Conservation (phyloP, 2,113 vertebrate genomes). For the Xenotilapia caudafasciata region DNA sequence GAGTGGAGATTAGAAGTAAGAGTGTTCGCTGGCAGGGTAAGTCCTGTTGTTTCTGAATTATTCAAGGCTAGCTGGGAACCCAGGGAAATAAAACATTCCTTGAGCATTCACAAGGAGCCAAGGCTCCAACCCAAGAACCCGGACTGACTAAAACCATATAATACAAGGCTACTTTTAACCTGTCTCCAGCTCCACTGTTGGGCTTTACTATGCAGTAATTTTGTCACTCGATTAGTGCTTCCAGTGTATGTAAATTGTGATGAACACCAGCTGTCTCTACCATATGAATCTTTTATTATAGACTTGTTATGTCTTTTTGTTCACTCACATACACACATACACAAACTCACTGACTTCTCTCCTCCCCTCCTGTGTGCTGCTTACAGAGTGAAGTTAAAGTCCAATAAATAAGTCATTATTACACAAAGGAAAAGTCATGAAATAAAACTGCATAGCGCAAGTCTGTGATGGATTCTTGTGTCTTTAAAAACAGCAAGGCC, state of each 20-base stretch:
- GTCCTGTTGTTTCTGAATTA: conserved; percentile 43
- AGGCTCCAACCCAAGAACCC: background rate
- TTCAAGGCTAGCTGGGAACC: conserved; percentile 33
- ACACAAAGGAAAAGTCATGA: background rate
- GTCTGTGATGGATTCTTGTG: conserved; percentile 6
- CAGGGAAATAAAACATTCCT: conserved; percentile 17
- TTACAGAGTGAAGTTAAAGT: background rate
- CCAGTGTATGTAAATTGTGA: background rate
- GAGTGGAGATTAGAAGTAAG: background rate
- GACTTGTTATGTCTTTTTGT: background rate
- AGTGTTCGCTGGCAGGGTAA: background rate
- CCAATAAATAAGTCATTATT: conserved; percentile 33
- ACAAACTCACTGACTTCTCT: background rate
- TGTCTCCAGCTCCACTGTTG: background rate
- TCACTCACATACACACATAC: background rate
- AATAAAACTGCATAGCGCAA: background rate
- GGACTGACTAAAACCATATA: background rate
- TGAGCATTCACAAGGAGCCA: background rate
- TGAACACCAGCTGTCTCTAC: background rate
- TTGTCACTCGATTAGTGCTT: background rate
- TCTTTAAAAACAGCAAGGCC: background rate
- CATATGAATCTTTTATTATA: conserved; percentile 13
- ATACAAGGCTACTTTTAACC: background rate
- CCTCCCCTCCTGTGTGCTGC: background rate
- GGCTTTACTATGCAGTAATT: background rate